Base-by-base conservation (phyloP, 2,888 invertebrate genomes). In the Apodemia mormo region DNA sequence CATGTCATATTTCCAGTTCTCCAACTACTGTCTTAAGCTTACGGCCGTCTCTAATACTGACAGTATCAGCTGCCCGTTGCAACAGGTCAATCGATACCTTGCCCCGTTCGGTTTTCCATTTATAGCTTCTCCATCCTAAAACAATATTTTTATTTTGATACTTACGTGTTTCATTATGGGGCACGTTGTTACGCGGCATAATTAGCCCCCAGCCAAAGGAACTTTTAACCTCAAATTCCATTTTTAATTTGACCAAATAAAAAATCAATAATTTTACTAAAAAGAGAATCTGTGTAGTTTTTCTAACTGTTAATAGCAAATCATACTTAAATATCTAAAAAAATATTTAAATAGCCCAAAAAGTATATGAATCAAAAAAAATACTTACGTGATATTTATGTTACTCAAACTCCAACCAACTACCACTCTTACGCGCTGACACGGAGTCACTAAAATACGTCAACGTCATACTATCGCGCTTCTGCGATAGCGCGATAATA, bases 41-140 rank as follows among this genome's bases (percentile, higher is more conserved):
- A 54, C 54, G 54, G n/a, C 54, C 54, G 54, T 67, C 37, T 67
- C 33, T 67, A 54, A 67, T 67, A 33, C 22, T 22, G 22, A 67
- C 37, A 33, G 54, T 54, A 67, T 67, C 67, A 54, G 67, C 67
- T 54, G 67, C 67, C 67, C 67, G 52, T 14, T 67, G 54, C 54
- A 67, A 56, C 14, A 67, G 54, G 12, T 67, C 67, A 10, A 54
- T 52, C 30, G 67, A 67, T 12, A 67, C 67, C 29, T 33, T 54
- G 40, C 67, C 56, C n/a, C 56, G 67, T 56, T 56, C n/a, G 14
- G n/a, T 52, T 52, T 52, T 52, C 14, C n/a, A n/a, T 52, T 52
- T 52, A 52, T 52, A 52, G 52, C 2, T 52, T 52, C 52, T 52
- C 52, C 52, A 52, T 52, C 52, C n/a, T n/a, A 52, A n/a, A 52